Evolutionary conservation across 2,888 invertebrate species (phyloP).

Genomic region (Dorcus hopei): DNA sequence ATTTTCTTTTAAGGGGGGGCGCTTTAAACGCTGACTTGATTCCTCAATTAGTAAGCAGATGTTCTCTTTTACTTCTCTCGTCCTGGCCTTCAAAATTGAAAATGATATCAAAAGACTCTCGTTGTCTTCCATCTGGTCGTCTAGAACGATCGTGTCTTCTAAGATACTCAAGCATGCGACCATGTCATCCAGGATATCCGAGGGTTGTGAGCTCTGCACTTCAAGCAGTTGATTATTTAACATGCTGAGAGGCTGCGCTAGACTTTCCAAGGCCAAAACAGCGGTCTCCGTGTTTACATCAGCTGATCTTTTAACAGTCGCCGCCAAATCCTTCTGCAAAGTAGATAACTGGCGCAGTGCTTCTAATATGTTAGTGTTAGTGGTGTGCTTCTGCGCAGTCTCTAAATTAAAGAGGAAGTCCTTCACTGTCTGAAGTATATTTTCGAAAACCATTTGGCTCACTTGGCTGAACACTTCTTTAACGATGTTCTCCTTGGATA

Average conservation of each 20-base stretch:
- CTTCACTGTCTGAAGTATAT: constrained; percentile 42
- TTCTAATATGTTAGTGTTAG: constrained; percentile 39
- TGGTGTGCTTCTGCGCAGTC: constrained; percentile 37
- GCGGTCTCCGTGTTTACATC: constrained; percentile 38
- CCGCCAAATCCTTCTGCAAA: constrained; percentile 44
- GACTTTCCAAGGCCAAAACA: constrained; percentile 50
- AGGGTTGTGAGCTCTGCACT: constrained; percentile 30
- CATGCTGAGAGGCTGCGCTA: constrained; percentile 53
- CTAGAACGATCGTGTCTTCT: constrained; percentile 40
- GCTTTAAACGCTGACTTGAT: constrained; percentile 25
- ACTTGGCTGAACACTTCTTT: constrained; percentile 47
- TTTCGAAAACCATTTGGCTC: constrained; percentile 42
- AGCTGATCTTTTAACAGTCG: constrained; percentile 35
- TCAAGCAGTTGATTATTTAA: constrained; percentile 42
- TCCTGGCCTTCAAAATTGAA: constrained; percentile 35
- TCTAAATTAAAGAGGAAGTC: constrained; percentile 45
- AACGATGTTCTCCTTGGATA: constrained; percentile 36
- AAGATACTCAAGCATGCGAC: constrained; percentile 41
- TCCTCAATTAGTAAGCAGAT: constrained; percentile 39
- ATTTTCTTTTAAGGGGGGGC: constrained; percentile 19
- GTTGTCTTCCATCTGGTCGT: constrained; percentile 34
- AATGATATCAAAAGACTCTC: constrained; percentile 36
- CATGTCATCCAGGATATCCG: constrained; percentile 39
- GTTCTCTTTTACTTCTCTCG: constrained; percentile 40
- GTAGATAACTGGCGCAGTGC: constrained; percentile 40